These are phyloP conservation scores for Trachythela sp. DNA, from an alignment of 64 coral and sea anemone genomes.

Conservation along the genomic window DNA sequence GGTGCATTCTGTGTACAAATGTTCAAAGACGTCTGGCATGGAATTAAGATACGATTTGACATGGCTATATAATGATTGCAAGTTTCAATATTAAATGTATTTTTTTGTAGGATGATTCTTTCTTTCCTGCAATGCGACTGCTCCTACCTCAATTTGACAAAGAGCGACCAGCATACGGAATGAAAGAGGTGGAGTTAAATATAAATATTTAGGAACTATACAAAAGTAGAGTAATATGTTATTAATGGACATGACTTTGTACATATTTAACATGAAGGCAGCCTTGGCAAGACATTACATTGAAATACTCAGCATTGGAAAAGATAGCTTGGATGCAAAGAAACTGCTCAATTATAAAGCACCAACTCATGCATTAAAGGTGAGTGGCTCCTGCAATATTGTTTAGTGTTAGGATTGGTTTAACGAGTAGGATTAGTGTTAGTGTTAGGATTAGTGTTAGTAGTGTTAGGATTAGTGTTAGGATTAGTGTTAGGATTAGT, in stretches of 20 bases:
- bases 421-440: too few relatives aligned
- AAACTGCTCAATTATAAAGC: constrained; percentile 88
- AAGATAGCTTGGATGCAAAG: constrained; percentile 79
- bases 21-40: too few relatives aligned
- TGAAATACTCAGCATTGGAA: constrained; percentile 90
- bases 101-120: constrained; percentile 71
- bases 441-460: too few relatives aligned
- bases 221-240: too few relatives aligned
- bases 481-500: too few relatives aligned
- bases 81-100: not conserved
- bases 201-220: not conserved
- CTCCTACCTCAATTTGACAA: constrained; percentile 88
- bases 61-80: too few relatives aligned
- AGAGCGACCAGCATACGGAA: constrained; percentile 93
- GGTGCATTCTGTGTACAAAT: too few relatives aligned
- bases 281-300: constrained; percentile 90
- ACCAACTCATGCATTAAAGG: constrained; percentile 73
- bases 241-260: not conserved
- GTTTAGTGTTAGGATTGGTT: too few relatives aligned
- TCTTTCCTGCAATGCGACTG: constrained; percentile 79
- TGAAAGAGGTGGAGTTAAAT: constrained; percentile 70
- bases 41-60: too few relatives aligned
- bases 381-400: not conserved
- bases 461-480: too few relatives aligned
- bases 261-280: constrained; percentile 43